A percentile compares a stretch with the other conserved stretches of the same genome.
phyloP scores from a whole-genome alignment of 2,113 vertebrate species.

The Kryptolebias marmoratus region DNA sequence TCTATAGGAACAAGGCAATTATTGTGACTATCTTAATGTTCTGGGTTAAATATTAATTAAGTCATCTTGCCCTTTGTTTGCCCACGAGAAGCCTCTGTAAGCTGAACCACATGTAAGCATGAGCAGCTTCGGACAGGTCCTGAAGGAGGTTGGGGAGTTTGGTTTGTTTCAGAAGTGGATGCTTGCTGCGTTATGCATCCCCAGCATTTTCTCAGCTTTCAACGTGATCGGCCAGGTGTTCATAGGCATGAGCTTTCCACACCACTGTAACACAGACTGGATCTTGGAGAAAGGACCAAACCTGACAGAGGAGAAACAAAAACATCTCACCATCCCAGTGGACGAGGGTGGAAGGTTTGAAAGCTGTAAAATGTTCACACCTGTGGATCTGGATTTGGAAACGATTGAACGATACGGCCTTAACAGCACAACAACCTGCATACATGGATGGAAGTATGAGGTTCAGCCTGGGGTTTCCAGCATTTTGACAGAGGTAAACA shows the following conservation, averaged over 20 bases:
- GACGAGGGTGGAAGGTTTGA: constrained; percentile 65
- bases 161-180: constrained; percentile 85
- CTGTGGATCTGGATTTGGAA: constrained; percentile 76
- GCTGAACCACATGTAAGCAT: no score
- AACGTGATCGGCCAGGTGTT: constrained; percentile 86
- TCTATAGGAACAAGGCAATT: no score
- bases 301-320: constrained; percentile 75
- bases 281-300: constrained; percentile 75
- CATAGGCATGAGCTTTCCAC: constrained; percentile 68
- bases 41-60: no score
- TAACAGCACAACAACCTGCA: constrained; percentile 80
- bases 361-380: constrained; percentile 85
- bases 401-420: constrained; percentile 77
- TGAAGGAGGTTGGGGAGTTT: constrained; percentile 76
- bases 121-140: no score
- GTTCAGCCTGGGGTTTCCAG: constrained; percentile 64
- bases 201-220: constrained; percentile 75
- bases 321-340: constrained; percentile 82
- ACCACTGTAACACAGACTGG: constrained; percentile 87
- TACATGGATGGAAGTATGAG: constrained; percentile 79
- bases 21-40: no score
- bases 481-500: constrained; percentile 74
- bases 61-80: no score
- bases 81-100: no score
- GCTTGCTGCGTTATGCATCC: constrained; percentile 73